Evolutionary conservation across 2,113 vertebrate species (phyloP).

Genomic region (Ochotona princeps): DNA sequence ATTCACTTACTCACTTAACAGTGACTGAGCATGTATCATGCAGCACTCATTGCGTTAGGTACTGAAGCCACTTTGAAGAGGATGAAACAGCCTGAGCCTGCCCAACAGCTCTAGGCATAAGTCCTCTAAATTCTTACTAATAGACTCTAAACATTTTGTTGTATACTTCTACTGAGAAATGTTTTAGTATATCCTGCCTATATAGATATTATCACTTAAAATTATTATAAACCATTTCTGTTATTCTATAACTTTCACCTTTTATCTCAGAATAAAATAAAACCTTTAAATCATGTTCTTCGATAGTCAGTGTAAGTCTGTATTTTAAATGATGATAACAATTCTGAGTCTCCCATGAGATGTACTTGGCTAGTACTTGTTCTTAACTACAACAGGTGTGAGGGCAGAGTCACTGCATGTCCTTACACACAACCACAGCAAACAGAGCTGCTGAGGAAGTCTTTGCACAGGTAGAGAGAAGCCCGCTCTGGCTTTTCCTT

Average conservation of each 20-base stretch:
- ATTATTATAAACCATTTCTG: conserved; percentile 15
- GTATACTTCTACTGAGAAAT: background rate
- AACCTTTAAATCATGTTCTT: background rate
- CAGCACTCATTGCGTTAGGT: background rate
- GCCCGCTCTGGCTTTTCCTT: background rate
- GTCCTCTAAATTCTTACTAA: background rate
- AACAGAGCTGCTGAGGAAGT: background rate
- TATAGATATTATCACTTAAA: conserved; percentile 24
- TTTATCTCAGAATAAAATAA: conserved; percentile 29
- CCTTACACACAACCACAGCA: background rate
- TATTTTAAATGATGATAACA: conserved; percentile 33
- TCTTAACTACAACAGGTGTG: background rate
- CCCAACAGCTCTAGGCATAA: background rate
- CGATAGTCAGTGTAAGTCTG: background rate
- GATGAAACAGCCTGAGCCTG: background rate
- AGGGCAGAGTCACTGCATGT: no score
- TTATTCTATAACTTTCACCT: background rate
- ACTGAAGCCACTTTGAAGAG: background rate
- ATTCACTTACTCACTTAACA: background rate
- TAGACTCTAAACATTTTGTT: background rate
- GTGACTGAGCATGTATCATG: background rate
- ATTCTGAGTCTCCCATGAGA: conserved; percentile 47
- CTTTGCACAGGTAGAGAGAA: background rate
- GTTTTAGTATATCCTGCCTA: background rate
- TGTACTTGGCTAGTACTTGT: background rate